Evolutionary conservation across 2,113 vertebrate species (phyloP).

Genomic region (Circaetus gallicus): DNA sequence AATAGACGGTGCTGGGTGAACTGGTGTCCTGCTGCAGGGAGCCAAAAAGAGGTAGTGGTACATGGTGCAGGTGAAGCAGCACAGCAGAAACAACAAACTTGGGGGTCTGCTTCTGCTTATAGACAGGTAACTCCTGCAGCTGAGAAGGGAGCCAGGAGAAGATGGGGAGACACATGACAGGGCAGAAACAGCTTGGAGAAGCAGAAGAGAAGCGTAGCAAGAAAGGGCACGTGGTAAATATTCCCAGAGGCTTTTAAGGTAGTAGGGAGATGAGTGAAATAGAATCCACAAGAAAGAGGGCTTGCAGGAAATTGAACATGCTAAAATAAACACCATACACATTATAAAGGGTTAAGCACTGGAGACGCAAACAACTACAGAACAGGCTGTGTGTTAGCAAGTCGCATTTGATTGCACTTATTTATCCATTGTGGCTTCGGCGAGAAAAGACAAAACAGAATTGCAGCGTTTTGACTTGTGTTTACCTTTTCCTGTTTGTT

Average conservation of each 20-base stretch:
- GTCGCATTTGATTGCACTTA: neutral
- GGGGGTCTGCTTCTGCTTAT: neutral
- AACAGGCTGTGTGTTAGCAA: neutral
- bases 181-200: neutral
- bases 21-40: neutral
- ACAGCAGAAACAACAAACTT: neutral
- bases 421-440: neutral
- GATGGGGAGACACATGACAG: neutral
- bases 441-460: neutral
- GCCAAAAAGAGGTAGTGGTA: neutral
- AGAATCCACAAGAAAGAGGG: neutral
- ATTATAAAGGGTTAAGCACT: slow-evolving; percentile 4
- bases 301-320: neutral
- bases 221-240: neutral
- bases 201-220: neutral
- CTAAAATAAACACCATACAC: neutral
- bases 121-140: neutral
- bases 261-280: neutral
- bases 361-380: neutral
- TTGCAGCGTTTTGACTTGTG: neutral
- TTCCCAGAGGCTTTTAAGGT: neutral
- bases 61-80: neutral
- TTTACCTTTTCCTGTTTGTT: neutral
- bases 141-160: neutral
- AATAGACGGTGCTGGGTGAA: neutral